Evolutionary conservation across 2,113 vertebrate genomes (phyloP), one percentile per base, ranked within the genome.

Genomic region (Vidua macroura): DNA sequence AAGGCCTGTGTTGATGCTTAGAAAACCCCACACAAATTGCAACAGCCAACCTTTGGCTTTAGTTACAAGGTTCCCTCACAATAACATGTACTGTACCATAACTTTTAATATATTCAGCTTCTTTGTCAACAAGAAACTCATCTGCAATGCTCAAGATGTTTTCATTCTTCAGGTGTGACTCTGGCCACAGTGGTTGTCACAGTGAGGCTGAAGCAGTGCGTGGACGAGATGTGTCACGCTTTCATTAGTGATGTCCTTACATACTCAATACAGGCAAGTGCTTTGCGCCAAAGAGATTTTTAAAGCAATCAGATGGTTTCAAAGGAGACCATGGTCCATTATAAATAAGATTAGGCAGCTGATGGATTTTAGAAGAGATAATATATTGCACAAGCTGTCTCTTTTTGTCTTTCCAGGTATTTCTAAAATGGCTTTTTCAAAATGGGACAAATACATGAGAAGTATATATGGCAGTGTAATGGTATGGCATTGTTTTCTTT

Each of bases 141-240:
- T 8, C 28, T 86, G 31, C n/a, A 62, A 22, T 13, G 15, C 55
- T 55, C 11, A 17, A 41, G 20, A 60, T 30, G 62, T 66, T 35
- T 58, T 39, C 43, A 27, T 31, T 10, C 69, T 49, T 69, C 46
- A 74, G 23, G 10, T 30, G 6, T 25, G 13, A 15, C 39, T 46
- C 46, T 30, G 37, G n/a, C 15, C 25, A 30, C 15, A 52, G 44
- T 15, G 41, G 6, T 5, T 58, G 31, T 52, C n/a, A 20, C 27
- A 46, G 64, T 24, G n/a, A 88, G 21, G 20, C 37, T 68, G 73
- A 41, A 84, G 27, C 25, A n/a, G 33, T 8, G 20, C 0, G 0
- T 25, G 62, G n/a, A 6, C 14, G n/a, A 63, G 43, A 1, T 21
- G 12, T 52, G 2, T 11, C 46, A 35, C 4, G 0, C 13, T 66